Evolutionary conservation across 30 jellyfish, hydroid and myxozoan genomes (phyloP), one percentile per base, ranked within the genome.

Genomic region (Nemopilema nomurai): DNA sequence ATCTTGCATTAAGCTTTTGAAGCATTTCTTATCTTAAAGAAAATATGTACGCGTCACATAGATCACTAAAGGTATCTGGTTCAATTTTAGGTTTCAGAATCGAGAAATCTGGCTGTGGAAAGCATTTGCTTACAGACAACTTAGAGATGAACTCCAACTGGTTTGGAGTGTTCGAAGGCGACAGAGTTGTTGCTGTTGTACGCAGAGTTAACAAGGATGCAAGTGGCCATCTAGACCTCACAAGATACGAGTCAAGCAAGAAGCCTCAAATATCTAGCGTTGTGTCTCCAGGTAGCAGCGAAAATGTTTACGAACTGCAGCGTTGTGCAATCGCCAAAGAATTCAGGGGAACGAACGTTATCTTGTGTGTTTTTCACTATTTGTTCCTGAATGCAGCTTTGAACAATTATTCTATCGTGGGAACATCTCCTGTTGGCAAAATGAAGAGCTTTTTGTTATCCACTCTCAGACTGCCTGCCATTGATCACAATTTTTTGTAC

Each of bases 241-340:
- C 97, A 4, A 64, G 97, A 24, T 90, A 90, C 83, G 90, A 68
- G 23, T 90, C 93, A 23, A 73, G 93, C 72, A 51, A 81, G 33
- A 90, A 90, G 82, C 94, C 97, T 1, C 65, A 62, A 0, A 53
- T 87, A 4, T 29, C 33, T 31, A 28, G 62, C 62, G 30, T 67
- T 23, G 23, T 79, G 21, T 88, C 72, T 29, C 77, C 77, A 1
- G 32, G 52, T 9, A 18, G 20, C 18, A 22, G 21, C 49, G 90
- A 80, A 23, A 49, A 79, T 1, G 31, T 87, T n/a, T 86, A 49
- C 20, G 96, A 87, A 79, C 33, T 87, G 1, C 96, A 87, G 57
- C 69, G 96, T 8, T 87, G 96, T 70, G 96, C 96, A 22, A 90
- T 87, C 67, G 21, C 19, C 32, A 49, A 51, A 16, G 41, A 51